Conservation (phyloP, 2,113 vertebrate genomes). For the Panthera tigris region DNA sequence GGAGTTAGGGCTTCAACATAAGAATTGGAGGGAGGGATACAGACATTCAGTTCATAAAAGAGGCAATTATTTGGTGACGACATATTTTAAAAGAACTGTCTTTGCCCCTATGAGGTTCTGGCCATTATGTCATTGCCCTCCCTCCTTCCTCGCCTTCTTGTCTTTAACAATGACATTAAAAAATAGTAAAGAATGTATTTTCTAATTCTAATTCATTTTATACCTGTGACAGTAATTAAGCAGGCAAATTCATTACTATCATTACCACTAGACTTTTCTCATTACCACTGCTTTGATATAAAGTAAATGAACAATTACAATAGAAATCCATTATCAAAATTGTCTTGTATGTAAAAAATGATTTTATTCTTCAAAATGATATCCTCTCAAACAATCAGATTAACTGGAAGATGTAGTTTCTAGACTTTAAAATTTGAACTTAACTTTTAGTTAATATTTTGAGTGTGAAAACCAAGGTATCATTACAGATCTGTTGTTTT, state of each 20-base stretch:
- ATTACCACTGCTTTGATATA: neutral
- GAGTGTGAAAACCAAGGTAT: neutral
- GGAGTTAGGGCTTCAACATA: neutral
- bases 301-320: conserved; percentile 17
- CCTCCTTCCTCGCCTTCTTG: neutral
- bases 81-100: conserved; percentile 12
- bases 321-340: neutral
- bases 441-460: conserved; percentile 37
- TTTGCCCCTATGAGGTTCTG: neutral
- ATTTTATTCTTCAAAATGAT: neutral
- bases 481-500: neutral
- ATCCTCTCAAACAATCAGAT: neutral
- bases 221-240: conserved; percentile 54
- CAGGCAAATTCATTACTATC: conserved; percentile 43
- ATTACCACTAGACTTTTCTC: neutral
- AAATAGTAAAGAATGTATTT: conserved; percentile 22
- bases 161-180: conserved; percentile 37
- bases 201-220: conserved; percentile 34
- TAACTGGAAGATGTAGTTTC: neutral
- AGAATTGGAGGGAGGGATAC: neutral
- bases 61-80: neutral
- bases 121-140: neutral
- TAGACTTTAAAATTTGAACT: neutral
- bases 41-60: neutral
- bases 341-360: conserved; percentile 6